A percentile compares a stretch with the other conserved stretches of the same genome.
Evolutionary conservation across 1,140 invertebrate genomes (phyloP).

Genomic region (Aphis gossypii): DNA sequence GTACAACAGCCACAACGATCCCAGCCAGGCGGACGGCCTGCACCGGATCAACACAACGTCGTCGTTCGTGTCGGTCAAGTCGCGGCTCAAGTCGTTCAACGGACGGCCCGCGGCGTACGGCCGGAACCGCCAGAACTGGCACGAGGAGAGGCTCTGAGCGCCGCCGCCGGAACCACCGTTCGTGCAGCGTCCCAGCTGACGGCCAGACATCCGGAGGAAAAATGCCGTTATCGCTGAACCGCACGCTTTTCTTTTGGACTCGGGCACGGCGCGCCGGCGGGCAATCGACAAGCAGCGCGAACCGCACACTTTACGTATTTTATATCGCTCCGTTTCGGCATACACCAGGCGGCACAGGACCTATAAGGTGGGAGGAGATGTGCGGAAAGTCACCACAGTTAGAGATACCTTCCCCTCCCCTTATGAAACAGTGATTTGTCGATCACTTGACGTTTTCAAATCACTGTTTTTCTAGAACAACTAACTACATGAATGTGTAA

Average conservation of each 20-base stretch:
- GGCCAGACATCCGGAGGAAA: too few relatives aligned
- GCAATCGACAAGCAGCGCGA: too few relatives aligned
- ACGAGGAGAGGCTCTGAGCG: conserved; percentile 8
- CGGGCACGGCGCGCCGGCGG: too few relatives aligned
- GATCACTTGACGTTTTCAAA: background rate
- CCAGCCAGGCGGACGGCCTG: conserved; percentile 62
- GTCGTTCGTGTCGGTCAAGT: conserved; percentile 68
- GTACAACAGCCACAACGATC: conserved; percentile 65
- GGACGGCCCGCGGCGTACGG: conserved; percentile 24
- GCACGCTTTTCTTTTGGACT: too few relatives aligned
- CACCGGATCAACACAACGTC: conserved; percentile 72
- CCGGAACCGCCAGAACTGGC: conserved; percentile 7
- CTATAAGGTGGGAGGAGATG: too few relatives aligned
- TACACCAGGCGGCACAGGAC: too few relatives aligned
- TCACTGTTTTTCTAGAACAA: background rate
- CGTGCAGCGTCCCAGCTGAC: background rate
- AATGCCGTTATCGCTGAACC: too few relatives aligned
- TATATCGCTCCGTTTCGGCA: background rate
- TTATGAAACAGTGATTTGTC: background rate
- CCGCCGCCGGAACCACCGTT: background rate
- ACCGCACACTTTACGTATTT: background rate
- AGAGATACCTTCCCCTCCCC: background rate
- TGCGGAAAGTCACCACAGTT: background rate
- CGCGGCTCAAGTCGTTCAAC: conserved; percentile 60
- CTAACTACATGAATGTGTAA: background rate